Base-by-base conservation (phyloP, 2,888 invertebrate species). In the Eupsilia transversa region DNA sequence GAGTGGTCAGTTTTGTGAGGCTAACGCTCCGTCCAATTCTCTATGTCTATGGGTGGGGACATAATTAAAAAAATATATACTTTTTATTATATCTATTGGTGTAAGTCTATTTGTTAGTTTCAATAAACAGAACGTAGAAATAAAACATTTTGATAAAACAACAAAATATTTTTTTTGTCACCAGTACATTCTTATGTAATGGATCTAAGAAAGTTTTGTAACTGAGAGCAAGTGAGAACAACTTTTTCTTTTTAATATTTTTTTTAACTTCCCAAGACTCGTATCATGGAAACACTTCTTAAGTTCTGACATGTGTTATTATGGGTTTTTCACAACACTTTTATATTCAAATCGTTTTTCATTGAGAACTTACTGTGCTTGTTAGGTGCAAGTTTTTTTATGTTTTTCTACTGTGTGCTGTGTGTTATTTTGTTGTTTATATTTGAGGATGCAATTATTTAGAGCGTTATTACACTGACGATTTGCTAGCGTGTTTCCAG, bases 321-420 rank as follows among this genome's bases (percentile, higher is more conserved):
- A n/a, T n/a, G n/a, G n/a, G 69, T 63, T 79, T 65, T 66, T 52
- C 33, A 49, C 20, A 52, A 63, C 23, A 67, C 17, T 35, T 52
- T 75, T 76, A 23, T 81, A 81, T 64, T 76, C 63, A 81, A 76
- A 81, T 43, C 41, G 41, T 68, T 60, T 68, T 61, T 66, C 7
- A 30, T 63, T 64, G 27, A 33, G 3, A 43, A 43, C 43, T 49
- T 30, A 23, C 27, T 63, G n/a, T 56, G 46, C 14, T 78, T 63
- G n/a, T 23, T 75, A 68, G 6, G 20, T 46, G 35, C 23, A 10
- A 67, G 43, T 56, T 33, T 63, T 75, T 41, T 27, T 54, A 0
- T 49, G 20, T 52, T 43, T 52, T 60, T 35, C 0, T n/a, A 2
- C 41, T 41, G 14, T 41, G 17, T 41, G 30, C 20, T 33, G n/a